Conservation (phyloP, 1,140 invertebrate species). For the Ceratosolen fusciceps region DNA sequence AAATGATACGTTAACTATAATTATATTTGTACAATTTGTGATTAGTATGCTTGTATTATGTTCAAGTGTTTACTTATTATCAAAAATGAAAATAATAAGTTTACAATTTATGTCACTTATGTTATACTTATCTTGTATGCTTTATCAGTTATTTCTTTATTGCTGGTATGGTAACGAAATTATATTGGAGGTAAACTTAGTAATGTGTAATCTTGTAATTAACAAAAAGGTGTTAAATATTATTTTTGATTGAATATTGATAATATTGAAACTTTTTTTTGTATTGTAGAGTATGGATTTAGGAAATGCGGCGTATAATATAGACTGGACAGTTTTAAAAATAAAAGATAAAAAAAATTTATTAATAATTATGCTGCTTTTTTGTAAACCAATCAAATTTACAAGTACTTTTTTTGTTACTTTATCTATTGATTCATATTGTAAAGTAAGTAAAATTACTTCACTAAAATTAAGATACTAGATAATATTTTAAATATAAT, state of each 20-base stretch:
- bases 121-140: slow-evolving; percentile 56
- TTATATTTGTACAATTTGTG: slow-evolving; percentile 58
- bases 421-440: slow-evolving; percentile 55
- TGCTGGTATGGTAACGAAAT: slow-evolving; percentile 61
- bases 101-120: slow-evolving; percentile 55
- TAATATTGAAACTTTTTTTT: too few species aligned
- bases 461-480: too few species aligned
- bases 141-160: slow-evolving; percentile 56
- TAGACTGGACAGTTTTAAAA: slow-evolving; percentile 53
- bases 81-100: slow-evolving; percentile 53
- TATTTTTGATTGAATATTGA: slow-evolving; percentile 18
- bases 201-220: slow-evolving; percentile 4
- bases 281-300: slow-evolving; percentile 52
- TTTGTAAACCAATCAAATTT: slow-evolving; percentile 55
- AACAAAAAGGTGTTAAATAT: not conserved
- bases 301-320: slow-evolving; percentile 49
- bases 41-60: slow-evolving; percentile 56
- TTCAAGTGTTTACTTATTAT: slow-evolving; percentile 57
- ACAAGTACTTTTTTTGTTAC: slow-evolving; percentile 54
- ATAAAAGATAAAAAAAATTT: slow-evolving; percentile 48
- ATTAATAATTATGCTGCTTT: slow-evolving; percentile 49
- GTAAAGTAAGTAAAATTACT: slow-evolving; percentile 52
- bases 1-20: slow-evolving; percentile 51
- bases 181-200: slow-evolving; percentile 53
- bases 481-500: not conserved